Base-by-base conservation (phyloP, 2,888 invertebrate genomes). In the Andrena bucephala region DNA sequence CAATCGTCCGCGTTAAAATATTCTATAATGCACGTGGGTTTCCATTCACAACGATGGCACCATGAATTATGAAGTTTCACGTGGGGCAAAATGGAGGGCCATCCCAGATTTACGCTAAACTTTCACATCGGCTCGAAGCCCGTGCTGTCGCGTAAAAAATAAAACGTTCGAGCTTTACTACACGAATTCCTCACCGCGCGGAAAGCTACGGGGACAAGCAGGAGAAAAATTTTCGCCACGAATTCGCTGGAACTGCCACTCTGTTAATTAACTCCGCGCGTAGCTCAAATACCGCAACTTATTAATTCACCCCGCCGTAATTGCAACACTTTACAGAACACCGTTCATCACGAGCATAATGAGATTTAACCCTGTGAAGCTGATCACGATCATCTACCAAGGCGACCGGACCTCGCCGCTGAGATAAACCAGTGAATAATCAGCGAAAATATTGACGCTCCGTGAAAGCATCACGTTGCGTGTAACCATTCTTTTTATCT, bases 231-330 rank as follows among this genome's bases (percentile, higher is more conserved):
- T 73, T 73, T 67, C 57, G 16, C 31, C 59, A 24, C 48, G 67
- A 70, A 59, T 62, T 59, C 72, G 57, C 50, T 27, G 24, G 24
- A 60, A 36, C 69, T 59, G 69, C 76, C 79, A 68, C 50, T 63
- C 63, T 5, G 63, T 81, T 79, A 78, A 81, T 81, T 81, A 81
- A 68, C 68, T 57, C 24, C 48, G 36, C 20, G 48, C 66, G 42
- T 67, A 62, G 8, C 54, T 71, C 62, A 54, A 81, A 67, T 78
- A 68, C 67, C 67, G 31, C 27, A 33, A 36, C 67, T 68, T 69
- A 31, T 50, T 81, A 57, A 79, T 73, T 81, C 59, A 13, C 24
- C 24, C 60, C 29, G 20, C 13, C 5, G 63, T 68, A 63, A 79
- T 59, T 52, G 54, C 50, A 24, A 73, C 72, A 63, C 66, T 72